phyloP scores from a whole-genome alignment of 2,888 invertebrate genomes.

The Podotricha telesiphe region DNA sequence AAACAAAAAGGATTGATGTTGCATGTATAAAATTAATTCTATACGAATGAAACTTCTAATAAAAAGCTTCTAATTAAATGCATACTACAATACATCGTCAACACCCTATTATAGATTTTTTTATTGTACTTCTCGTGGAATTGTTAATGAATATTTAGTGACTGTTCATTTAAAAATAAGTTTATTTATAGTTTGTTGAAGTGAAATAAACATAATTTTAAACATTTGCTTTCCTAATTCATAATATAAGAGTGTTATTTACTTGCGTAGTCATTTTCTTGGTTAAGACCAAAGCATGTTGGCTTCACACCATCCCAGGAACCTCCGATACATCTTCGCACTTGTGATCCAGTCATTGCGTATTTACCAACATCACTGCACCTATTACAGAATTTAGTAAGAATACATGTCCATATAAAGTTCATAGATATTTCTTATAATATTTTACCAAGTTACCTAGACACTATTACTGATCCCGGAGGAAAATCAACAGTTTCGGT shows the following conservation, averaged over 20 bases:
- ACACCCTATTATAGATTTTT: too few relatives aligned
- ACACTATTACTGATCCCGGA: slow-evolving; percentile 87
- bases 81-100: not conserved
- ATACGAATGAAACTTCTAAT: too few relatives aligned
- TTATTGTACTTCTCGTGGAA: too few relatives aligned
- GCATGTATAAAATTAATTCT: too few relatives aligned
- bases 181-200: too few relatives aligned
- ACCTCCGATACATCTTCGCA: slow-evolving; percentile 89
- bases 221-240: too few relatives aligned
- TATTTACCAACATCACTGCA: slow-evolving; percentile 95
- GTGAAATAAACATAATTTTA: too few relatives aligned
- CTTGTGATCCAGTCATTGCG: slow-evolving; percentile 89
- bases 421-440: not conserved
- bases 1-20: not conserved
- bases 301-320: slow-evolving; percentile 92
- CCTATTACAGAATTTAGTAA: slow-evolving; percentile 64
- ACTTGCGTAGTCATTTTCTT: slow-evolving; percentile 94
- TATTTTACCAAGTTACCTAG: slow-evolving; percentile 69
- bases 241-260: slow-evolving; percentile 58
- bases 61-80: too few relatives aligned
- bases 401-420: too few relatives aligned
- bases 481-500: slow-evolving; percentile 91
- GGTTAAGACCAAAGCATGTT: slow-evolving; percentile 91
- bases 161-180: too few relatives aligned
- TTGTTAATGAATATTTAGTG: too few relatives aligned